A percentile compares a stretch with the other conserved stretches of the same genome.
phyloP scores from a whole-genome alignment of 2,113 vertebrate genomes.

The Cyphomyrus discorhynchus region DNA sequence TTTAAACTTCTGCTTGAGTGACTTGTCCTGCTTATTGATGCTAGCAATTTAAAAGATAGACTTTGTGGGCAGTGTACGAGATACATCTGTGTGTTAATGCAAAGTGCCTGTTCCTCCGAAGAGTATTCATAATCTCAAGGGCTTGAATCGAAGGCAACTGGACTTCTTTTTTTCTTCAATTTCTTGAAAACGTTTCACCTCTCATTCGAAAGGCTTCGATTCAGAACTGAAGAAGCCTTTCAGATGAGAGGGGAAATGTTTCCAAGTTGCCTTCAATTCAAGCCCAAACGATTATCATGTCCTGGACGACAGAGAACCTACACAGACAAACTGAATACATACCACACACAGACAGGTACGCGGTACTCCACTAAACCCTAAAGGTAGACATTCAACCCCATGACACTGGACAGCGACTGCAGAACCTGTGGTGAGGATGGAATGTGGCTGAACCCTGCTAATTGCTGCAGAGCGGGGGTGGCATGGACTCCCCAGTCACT shows the following conservation, averaged over 20 bases:
- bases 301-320: too few relatives aligned
- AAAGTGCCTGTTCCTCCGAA: background rate
- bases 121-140: background rate
- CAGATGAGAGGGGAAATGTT: too few relatives aligned
- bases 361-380: background rate
- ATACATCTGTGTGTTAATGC: background rate
- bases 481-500: background rate
- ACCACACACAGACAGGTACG: background rate
- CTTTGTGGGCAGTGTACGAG: background rate
- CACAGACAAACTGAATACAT: background rate
- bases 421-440: background rate
- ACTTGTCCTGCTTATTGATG: background rate
- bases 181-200: too few relatives aligned
- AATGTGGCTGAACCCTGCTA: background rate
- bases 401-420: background rate
- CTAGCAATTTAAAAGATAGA: background rate
- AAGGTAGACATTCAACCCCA: background rate
- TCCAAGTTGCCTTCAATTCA: too few relatives aligned
- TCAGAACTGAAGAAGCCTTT: too few relatives aligned
- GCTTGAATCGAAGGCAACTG: too few relatives aligned
- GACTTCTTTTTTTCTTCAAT: too few relatives aligned
- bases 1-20: background rate
- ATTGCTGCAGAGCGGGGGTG: background rate
- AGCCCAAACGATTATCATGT: too few relatives aligned
- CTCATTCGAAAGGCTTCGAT: too few relatives aligned